Evolutionary conservation across 2,797 vertebrate genomes (phyloP).

Genomic region (Mus minutoides): DNA sequence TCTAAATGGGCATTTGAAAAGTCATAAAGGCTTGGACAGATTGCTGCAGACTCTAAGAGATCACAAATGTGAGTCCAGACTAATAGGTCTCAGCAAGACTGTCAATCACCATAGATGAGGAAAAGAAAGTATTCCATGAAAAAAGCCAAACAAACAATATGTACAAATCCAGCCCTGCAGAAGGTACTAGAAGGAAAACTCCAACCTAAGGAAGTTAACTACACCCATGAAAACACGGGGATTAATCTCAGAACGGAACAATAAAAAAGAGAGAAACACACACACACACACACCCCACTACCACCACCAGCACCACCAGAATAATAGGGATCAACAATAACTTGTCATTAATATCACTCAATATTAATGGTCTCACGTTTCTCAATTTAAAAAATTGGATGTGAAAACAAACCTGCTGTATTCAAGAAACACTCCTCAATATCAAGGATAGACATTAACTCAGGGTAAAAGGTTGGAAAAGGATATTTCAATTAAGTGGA

Average conservation of each 20-base stretch:
- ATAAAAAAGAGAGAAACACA: not conserved
- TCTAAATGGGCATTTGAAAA: not conserved
- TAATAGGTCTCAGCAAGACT: not conserved
- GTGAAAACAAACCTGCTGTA: not conserved
- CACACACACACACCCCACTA: not conserved
- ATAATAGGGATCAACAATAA: not conserved
- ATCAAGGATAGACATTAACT: not conserved
- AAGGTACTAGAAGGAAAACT: not conserved
- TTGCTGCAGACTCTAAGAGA: not conserved
- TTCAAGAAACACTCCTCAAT: not conserved
- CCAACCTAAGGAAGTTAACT: not conserved
- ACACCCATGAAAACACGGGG: not conserved
- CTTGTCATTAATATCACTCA: not conserved
- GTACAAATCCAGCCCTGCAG: not conserved
- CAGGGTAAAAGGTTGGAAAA: not conserved
- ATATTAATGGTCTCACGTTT: not conserved
- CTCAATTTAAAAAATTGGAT: not conserved
- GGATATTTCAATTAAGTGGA: not conserved
- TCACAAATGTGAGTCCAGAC: not conserved
- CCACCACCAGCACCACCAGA: not conserved
- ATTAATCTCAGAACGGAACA: not conserved
- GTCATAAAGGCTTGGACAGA: not conserved
- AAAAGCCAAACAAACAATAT: no score
- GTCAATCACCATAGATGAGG: not conserved
- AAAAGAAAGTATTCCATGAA: not conserved